These are phyloP conservation scores for Sardinella longiceps DNA, from an alignment of 2,797 vertebrate species.

Conservation along the genomic window DNA sequence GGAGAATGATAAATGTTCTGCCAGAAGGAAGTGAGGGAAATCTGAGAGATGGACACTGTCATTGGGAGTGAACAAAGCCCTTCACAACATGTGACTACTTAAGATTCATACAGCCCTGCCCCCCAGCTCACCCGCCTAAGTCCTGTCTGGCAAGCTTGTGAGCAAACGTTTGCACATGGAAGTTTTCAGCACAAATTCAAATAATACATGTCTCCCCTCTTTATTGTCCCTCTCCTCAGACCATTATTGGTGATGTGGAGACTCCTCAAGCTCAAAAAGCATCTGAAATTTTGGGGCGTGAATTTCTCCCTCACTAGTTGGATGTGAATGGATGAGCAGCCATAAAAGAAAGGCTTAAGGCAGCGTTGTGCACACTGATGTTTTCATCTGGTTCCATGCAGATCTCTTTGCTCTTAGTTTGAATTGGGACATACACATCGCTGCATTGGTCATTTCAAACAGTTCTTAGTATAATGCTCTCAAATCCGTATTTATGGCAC, in stretches of 20 bases:
- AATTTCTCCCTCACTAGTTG: not conserved
- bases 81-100: slow-evolving; percentile 66
- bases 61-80: slow-evolving; percentile 70
- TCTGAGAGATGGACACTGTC: slow-evolving; percentile 66
- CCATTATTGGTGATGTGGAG: slow-evolving; percentile 5
- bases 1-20: slow-evolving; percentile 79
- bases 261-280: not conserved
- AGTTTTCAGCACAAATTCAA: slow-evolving; percentile 62
- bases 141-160: slow-evolving; percentile 42
- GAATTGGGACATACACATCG: not conserved
- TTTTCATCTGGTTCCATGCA: not conserved
- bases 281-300: not conserved
- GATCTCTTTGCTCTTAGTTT: not conserved
- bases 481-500: slow-evolving; percentile 2
- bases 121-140: slow-evolving; percentile 35
- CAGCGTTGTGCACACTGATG: not conserved
- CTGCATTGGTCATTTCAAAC: not conserved
- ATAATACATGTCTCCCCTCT: slow-evolving; percentile 48
- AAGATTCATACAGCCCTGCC: slow-evolving; percentile 66
- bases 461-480: slow-evolving; percentile 12
- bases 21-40: slow-evolving; percentile 71
- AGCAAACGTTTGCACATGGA: slow-evolving; percentile 66
- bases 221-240: slow-evolving; percentile 52
- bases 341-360: slow-evolving; percentile 2
- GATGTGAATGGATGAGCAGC: slow-evolving; percentile 1